Conservation (phyloP, 2,113 vertebrate species). For the Chauna torquata region DNA sequence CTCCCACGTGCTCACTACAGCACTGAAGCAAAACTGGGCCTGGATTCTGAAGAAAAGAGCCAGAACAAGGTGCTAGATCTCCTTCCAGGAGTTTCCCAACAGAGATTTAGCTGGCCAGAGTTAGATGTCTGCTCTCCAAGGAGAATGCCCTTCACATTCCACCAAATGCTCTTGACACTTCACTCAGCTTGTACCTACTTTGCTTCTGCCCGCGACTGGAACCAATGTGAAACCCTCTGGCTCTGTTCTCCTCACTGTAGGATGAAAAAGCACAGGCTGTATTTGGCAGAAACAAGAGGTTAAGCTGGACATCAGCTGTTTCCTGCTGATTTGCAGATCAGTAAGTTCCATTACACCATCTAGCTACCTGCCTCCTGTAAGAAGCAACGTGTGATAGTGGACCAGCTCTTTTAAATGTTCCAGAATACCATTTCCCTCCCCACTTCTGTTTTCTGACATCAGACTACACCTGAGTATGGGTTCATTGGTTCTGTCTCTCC, state of each 20-base stretch:
- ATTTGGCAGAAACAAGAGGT: background rate
- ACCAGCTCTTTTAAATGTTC: background rate
- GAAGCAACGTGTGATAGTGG: background rate
- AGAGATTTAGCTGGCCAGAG: background rate
- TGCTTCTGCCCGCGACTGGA: background rate
- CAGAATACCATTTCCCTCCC: background rate
- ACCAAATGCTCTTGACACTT: background rate
- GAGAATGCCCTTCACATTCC: background rate
- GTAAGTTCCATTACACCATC: background rate
- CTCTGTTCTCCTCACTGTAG: background rate
- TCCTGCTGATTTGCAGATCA: background rate
- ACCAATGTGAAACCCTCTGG: background rate
- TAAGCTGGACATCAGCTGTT: background rate
- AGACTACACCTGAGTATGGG: background rate
- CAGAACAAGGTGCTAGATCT: background rate
- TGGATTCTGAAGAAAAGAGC: background rate
- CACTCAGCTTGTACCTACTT: background rate
- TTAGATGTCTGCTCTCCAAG: background rate
- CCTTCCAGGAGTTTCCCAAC: background rate
- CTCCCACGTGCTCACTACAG: background rate
- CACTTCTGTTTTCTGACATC: background rate
- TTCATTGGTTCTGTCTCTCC: background rate
- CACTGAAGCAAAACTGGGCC: background rate
- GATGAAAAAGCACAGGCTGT: background rate
- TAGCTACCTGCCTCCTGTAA: background rate